Evolutionary conservation across 2,797 vertebrate species (phyloP), one percentile per base, ranked within the genome.

Genomic region (Leptodactylus fallax): DNA sequence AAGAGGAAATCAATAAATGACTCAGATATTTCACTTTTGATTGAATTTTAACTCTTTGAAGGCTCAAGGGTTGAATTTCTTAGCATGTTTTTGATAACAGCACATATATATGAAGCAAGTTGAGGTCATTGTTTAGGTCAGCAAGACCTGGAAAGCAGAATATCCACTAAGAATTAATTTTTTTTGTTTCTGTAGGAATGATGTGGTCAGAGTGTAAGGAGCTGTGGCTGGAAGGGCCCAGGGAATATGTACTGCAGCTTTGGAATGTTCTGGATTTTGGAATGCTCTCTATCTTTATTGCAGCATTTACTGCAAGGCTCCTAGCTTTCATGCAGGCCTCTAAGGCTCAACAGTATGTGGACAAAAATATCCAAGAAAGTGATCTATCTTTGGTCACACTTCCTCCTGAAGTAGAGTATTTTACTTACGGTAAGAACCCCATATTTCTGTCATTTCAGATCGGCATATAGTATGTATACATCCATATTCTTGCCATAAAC

Each of bases 201-300:
- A 97, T 97, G 96, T 97, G 96, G 96, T 96, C 96, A 0, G 96
- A 97, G 91, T 97, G 97, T 91, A 97, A 97, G 89, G 96, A 97
- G 90, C 94, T 97, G 14, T 97, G 97, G 97, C 92, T 95, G 19
- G 96, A 97, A 92, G 97, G 97, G 3, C 96, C 96, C 4, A 94
- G 96, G 87, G 97, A 97, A 80, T 97, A 97, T 88, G 94, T 96
- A 76, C 90, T 96, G 92, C 97, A 97, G 90, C 78, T 97, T 74
- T 97, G 97, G 97, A 97, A 97, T 1, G 94, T 97, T 87, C 91
- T 97, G 23, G 96, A 97, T 91, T 97, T 97, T 0, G 96, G 96
- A 87, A 97, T 97, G 97, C 92, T 97, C 16, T 97, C 97, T 85
- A 96, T 97, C 91, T 97, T 97, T 91, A 97, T 97, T 7, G 97